phyloP scores from a whole-genome alignment of 2,113 vertebrate genomes.

The Craseonycteris thonglongyai region DNA sequence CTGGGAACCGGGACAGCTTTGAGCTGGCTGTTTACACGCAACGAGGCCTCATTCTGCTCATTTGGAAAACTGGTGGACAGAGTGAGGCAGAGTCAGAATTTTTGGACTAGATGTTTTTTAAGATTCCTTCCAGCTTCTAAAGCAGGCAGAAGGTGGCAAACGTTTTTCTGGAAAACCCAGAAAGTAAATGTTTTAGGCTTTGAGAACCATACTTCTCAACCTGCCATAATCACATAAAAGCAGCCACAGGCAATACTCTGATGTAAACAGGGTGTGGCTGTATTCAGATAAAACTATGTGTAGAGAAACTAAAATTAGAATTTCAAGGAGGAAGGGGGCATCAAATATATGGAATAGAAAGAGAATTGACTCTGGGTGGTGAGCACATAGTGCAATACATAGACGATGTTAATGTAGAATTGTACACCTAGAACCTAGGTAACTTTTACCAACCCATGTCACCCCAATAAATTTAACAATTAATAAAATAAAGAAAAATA shows the following conservation, averaged over 20 bases:
- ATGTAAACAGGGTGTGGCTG: neutral
- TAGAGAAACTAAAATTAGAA: neutral
- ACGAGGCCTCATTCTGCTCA: neutral
- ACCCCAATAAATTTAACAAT: too few relatives aligned
- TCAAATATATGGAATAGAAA: too few relatives aligned
- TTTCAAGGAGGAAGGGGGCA: too few relatives aligned
- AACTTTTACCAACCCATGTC: too few relatives aligned
- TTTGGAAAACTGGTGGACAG: neutral
- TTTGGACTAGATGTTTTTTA: neutral
- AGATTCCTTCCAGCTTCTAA: neutral
- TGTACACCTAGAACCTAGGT: too few relatives aligned
- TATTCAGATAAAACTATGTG: neutral
- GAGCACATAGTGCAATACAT: too few relatives aligned
- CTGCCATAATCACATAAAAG: accelerated
- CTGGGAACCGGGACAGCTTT: accelerated
- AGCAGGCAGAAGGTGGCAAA: neutral
- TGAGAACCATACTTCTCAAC: neutral
- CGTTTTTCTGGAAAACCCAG: neutral
- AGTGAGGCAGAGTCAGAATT: neutral
- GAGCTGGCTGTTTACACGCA: neutral
- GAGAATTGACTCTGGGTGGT: too few relatives aligned
- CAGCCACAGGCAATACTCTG: neutral
- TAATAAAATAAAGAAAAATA: too few relatives aligned
- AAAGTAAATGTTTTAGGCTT: neutral
- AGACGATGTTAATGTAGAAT: too few relatives aligned